phyloP scores from a whole-genome alignment of 2,797 vertebrate species.

The Novumbra hubbsi region DNA sequence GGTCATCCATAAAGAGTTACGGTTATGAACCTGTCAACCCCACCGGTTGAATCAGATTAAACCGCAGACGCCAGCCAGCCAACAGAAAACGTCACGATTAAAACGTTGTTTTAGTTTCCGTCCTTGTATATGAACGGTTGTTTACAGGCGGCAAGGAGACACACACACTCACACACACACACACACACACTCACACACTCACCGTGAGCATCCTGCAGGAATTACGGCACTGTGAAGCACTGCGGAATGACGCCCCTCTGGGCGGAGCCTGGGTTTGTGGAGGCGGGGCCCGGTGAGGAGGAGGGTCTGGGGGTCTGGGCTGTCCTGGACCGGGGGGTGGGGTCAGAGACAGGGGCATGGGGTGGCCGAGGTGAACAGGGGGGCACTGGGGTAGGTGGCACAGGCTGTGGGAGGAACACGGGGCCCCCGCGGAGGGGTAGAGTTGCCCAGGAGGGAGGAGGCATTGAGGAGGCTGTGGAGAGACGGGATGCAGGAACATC shows the following conservation, averaged over 20 bases:
- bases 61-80: too few relatives aligned
- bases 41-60: too few relatives aligned
- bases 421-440: conserved; percentile 39
- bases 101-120: too few relatives aligned
- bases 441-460: conserved; percentile 38
- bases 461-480: conserved; percentile 60
- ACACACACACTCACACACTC: conserved; percentile 43
- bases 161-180: neutral
- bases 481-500: conserved; percentile 46
- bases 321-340: conserved; percentile 59
- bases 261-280: conserved; percentile 40
- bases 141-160: neutral
- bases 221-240: conserved; percentile 64
- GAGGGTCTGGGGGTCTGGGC: conserved; percentile 30
- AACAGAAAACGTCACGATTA: too few relatives aligned
- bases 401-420: conserved; percentile 67
- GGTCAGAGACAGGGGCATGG: conserved; percentile 59
- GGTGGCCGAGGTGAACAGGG: conserved; percentile 75
- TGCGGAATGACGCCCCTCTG: conserved; percentile 71
- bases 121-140: too few relatives aligned
- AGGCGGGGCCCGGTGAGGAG: conserved; percentile 34
- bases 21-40: too few relatives aligned
- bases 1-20: too few relatives aligned
- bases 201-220: conserved; percentile 81
- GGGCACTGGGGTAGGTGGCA: conserved; percentile 74